Evolutionary conservation across 2,113 vertebrate species (phyloP).

Genomic region (Heptranchias perlo): DNA sequence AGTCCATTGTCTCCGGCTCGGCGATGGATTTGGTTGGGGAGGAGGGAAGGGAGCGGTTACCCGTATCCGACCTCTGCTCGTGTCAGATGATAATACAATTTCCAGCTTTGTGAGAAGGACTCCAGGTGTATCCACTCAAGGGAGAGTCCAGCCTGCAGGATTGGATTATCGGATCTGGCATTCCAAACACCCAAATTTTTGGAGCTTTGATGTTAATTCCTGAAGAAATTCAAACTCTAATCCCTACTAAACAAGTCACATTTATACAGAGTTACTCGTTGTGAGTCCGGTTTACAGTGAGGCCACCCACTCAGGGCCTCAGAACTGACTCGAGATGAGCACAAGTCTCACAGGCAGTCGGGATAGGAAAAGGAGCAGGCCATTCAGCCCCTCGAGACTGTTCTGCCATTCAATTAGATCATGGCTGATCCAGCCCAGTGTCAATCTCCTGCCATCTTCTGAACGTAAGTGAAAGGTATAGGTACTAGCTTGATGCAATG

Average conservation of each 20-base stretch:
- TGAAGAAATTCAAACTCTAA: background rate
- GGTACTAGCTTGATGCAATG: too few relatives aligned
- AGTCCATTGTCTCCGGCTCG: too few relatives aligned
- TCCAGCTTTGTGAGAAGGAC: background rate
- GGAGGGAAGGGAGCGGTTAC: too few relatives aligned
- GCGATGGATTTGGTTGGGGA: too few relatives aligned
- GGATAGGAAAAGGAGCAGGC: background rate
- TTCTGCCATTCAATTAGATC: too few relatives aligned
- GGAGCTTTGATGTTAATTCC: background rate
- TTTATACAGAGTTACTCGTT: background rate
- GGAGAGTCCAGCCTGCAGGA: background rate
- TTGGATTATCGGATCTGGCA: background rate
- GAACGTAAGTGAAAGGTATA: too few relatives aligned
- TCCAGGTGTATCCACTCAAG: background rate
- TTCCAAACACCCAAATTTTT: background rate
- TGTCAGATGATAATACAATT: background rate
- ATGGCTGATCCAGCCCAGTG: too few relatives aligned
- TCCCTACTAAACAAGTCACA: background rate
- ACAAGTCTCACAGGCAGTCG: background rate
- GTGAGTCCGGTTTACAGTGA: background rate
- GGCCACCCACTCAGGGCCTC: background rate
- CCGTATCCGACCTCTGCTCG: too few relatives aligned
- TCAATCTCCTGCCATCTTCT: too few relatives aligned
- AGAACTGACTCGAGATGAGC: background rate
- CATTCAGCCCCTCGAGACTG: too few relatives aligned